Percentiles rank a stretch among this genome's conserved stretches.
phyloP scores from a whole-genome alignment of 2,113 vertebrate species.

The Geothlypis trichas region DNA sequence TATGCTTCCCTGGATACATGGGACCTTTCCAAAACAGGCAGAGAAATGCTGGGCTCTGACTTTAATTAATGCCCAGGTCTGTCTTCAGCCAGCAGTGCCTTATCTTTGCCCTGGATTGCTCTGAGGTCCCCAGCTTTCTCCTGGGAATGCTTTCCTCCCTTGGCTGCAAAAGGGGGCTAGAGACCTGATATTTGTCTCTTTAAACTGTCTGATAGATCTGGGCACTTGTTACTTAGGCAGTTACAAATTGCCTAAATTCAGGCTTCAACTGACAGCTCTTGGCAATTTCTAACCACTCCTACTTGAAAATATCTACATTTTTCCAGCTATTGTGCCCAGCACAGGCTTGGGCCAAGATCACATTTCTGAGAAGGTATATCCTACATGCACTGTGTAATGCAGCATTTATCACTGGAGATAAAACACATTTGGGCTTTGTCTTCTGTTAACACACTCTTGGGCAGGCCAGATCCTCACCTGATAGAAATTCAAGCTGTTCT shows the following conservation, averaged over 20 bases:
- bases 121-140: not conserved
- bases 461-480: not conserved
- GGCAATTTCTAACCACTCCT: not conserved
- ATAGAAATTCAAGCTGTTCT: not conserved
- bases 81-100: not conserved
- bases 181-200: not conserved
- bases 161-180: not conserved
- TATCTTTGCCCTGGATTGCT: not conserved
- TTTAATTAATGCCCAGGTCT: not conserved
- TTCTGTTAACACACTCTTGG: not conserved
- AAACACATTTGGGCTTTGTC: not conserved
- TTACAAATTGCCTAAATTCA: not conserved
- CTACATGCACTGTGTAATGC: not conserved
- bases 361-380: not conserved
- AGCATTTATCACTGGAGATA: not conserved
- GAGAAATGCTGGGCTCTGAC: not conserved
- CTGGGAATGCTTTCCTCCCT: not conserved
- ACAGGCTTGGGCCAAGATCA: not conserved
- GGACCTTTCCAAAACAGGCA: not conserved
- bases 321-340: not conserved
- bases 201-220: not conserved
- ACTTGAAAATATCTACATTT: slow-evolving; percentile 1
- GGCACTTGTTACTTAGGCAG: not conserved
- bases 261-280: not conserved
- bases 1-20: not conserved